These are phyloP conservation scores for Phengaris alcon DNA, from an alignment of 2,888 invertebrate species.

Conservation along the genomic window DNA sequence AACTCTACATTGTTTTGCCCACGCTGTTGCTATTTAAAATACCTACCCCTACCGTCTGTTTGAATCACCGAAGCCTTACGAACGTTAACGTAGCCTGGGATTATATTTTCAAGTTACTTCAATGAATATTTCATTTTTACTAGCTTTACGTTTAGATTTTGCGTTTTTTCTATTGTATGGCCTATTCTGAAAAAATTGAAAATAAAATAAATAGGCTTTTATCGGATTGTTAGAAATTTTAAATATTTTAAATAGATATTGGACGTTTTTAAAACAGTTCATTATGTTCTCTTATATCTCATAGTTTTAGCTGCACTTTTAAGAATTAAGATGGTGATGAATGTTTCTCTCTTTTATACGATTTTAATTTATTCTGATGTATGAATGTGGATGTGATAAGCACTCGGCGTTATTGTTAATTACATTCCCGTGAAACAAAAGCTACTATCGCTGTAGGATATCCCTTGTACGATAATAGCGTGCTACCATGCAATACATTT, in stretches of 20 bases:
- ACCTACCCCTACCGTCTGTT: background rate
- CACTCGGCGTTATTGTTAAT: background rate
- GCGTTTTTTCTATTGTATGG: too few species aligned
- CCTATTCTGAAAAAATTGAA: too few species aligned
- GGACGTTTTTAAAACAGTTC: too few species aligned
- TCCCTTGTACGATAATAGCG: slow-evolving; percentile 18
- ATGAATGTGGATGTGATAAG: background rate
- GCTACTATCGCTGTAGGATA: slow-evolving; percentile 12
- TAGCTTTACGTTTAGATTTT: too few species aligned
- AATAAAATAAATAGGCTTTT: too few species aligned
- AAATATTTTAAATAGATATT: too few species aligned
- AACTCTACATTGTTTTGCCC: background rate
- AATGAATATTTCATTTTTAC: background rate
- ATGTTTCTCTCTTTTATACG: background rate
- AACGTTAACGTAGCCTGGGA: background rate
- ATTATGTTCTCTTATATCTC: too few species aligned
- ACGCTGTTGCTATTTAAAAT: background rate
- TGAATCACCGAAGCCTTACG: background rate
- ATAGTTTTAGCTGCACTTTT: too few species aligned
- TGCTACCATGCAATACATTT: background rate
- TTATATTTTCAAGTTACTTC: background rate
- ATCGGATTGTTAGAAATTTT: too few species aligned
- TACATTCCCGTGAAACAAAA: background rate
- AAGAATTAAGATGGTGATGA: too few species aligned
- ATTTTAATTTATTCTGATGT: slow-evolving; percentile 15